Evolutionary conservation across 2,888 invertebrate species (phyloP), one percentile per base, ranked within the genome.

Genomic region (Lasioglossum marginatum): DNA sequence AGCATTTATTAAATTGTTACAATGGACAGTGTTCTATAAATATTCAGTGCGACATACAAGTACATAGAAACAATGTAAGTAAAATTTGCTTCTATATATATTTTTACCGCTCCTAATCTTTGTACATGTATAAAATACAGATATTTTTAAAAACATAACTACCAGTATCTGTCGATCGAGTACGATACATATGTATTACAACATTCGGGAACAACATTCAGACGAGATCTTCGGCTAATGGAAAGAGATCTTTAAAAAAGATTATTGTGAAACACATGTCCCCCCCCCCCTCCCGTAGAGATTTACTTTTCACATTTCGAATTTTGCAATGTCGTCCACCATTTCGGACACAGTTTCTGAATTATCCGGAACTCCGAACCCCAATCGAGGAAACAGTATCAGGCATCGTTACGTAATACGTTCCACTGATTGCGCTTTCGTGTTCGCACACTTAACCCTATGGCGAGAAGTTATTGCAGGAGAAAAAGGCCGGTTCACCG

Each of bases 371-470:
- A 63, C 31, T 23, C 2, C 40, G 40, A 60, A 45, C 43, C 43
- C 16, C 34, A 34, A 63, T 72, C 71, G 16, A 57, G n/a, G 27
- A n/a, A 48, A 66, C 66, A 8, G 40, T 66, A 66, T 66, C 66
- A 16, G 12, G 31, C 66, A 34, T 72, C n/a, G 63, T 81, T 72
- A 63, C 78, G 71, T 72, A 72, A 78, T 78, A 48, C 27, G 78
- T 78, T 72, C 60, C 79, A 12, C n/a, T 60, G 66, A 79, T 79
- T 79, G 43, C 52, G 66, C 66, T 73, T 73, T 82, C 79, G 72
- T 72, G 72, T 73, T 52, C 72, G 43, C 2, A 74, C 66, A 63
- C 57, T 70, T 57, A 77, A 57, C 52, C n/a, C 27, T 27, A 73
- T 63, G 71, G 34, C 45, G 60, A 12, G 60, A 70, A 48, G 43